phyloP scores from a whole-genome alignment of 53 echinoderm and acorn worm species.

The Mesocentrotus franciscanus region DNA sequence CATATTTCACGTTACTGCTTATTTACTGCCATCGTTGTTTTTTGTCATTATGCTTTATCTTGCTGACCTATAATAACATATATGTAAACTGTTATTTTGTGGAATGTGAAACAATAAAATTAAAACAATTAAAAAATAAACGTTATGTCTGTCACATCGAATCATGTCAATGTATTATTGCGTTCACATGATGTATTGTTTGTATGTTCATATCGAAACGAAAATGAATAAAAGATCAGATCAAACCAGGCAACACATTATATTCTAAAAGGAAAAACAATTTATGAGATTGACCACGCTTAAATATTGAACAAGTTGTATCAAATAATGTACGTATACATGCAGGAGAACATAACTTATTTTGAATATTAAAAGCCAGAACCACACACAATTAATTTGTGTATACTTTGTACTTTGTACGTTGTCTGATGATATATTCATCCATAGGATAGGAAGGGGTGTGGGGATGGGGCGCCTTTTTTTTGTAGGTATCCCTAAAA shows the following conservation, averaged over 20 bases:
- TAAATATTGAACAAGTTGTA: not conserved
- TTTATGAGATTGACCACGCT: not conserved
- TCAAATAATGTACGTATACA: not conserved
- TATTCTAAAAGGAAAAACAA: no score
- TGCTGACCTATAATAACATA: no score
- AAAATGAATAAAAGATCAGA: not conserved
- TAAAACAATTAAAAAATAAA: no score
- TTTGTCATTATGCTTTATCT: no score
- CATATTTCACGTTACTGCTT: no score
- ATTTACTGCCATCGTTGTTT: no score
- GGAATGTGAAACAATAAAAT: no score
- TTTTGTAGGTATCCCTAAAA: no score
- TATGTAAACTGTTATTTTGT: no score
- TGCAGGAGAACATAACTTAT: not conserved
- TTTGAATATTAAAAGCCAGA: constrained; percentile 38
- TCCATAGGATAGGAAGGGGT: no score
- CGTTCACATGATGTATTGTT: not conserved
- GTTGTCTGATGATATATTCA: not conserved
- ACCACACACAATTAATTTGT: not conserved
- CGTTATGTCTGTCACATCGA: no score
- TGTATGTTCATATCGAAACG: not conserved
- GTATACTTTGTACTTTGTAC: not conserved
- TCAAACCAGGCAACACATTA: not conserved
- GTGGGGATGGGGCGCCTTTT: no score
- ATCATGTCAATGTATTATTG: not conserved